Evolutionary conservation across 2,113 vertebrate genomes (phyloP), one percentile per base, ranked within the genome.

Genomic region (Odontesthes bonariensis): DNA sequence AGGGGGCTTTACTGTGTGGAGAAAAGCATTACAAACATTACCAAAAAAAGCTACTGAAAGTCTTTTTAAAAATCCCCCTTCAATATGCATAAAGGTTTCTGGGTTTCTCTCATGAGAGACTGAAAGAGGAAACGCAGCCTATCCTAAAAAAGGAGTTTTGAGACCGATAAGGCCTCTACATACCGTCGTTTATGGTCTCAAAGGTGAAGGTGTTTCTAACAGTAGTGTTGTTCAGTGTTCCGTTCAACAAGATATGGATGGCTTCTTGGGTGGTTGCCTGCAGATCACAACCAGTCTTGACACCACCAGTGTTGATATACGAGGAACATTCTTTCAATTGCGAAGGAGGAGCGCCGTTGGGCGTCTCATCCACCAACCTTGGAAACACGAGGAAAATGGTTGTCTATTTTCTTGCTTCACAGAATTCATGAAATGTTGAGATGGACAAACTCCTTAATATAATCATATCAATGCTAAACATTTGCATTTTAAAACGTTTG

Each of bases 261-360:
- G 0, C 0, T 0, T n/a, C 0, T 0, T 0, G 0, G 0, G 0
- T 0, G 0, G 0, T 2, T 0, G 56, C 55, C 22, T 51, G 5
- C 40, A 95, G 57, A 51, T 64, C 1, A 44, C 93, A 95, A 1
- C 78, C 86, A 7, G 65, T 86, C 75, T 5, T 81, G 54, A 14
- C 2, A 1, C 2, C 31, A 0, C 0, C 8, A 0, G 14, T 35
- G 38, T 6, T 1, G 1, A 0, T 16, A 67, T 84, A 87, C 0
- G 0, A 9, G 0, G 38, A 0, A 47, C 92, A 93, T 67, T 82
- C 76, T 17, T 8, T 33, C 1, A 77, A 6, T 8, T 33, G 35
- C 10, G 11, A 8, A 9, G 5, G 2, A 0, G 5, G 2, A 0
- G 0, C 0, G 0, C 11, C 0, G 0, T 3, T 6, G 0, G 12